Evolutionary conservation across 1,140 invertebrate species (phyloP).

Genomic region (Ceratosolen fusciceps): DNA sequence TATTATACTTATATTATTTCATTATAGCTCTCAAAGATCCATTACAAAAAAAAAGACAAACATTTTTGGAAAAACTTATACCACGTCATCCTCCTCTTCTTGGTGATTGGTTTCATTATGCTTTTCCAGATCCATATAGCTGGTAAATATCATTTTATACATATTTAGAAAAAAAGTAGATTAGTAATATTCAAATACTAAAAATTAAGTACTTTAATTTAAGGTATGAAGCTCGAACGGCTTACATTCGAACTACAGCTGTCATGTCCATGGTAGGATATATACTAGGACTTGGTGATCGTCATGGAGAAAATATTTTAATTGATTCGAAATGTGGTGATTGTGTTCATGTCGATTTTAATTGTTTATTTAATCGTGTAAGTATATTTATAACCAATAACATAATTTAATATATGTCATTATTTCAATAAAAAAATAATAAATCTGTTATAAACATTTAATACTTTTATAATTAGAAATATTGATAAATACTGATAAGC

Average conservation of each 20-base stretch:
- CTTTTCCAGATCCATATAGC: conserved; percentile 90
- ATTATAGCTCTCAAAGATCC: conserved; percentile 72
- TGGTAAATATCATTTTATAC: conserved; percentile 75
- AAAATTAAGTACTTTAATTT: too few relatives aligned
- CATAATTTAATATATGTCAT: neutral
- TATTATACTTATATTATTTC: neutral
- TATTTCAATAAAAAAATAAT: neutral
- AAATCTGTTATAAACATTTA: conserved; percentile 9
- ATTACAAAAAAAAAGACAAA: conserved; percentile 79
- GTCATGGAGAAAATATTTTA: conserved; percentile 98
- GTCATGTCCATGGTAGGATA: conserved; percentile 99
- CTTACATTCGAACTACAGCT: conserved; percentile 91
- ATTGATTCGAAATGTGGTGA: conserved; percentile 93
- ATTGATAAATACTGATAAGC: neutral
- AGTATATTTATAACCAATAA: conserved; percentile 6
- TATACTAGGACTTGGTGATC: conserved; percentile 95
- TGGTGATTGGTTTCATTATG: conserved; percentile 90
- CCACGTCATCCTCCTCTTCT: conserved; percentile 88
- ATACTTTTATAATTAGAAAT: conserved; percentile 34
- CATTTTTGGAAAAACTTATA: conserved; percentile 81
- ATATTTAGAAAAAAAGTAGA: neutral
- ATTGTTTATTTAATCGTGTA: conserved; percentile 94
- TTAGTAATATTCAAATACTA: neutral
- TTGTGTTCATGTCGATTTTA: conserved; percentile 98
- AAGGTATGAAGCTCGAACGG: conserved; percentile 86